These are phyloP conservation scores for Synergus japonicus DNA, from an alignment of 2,888 invertebrate species.

Conservation along the genomic window DNA sequence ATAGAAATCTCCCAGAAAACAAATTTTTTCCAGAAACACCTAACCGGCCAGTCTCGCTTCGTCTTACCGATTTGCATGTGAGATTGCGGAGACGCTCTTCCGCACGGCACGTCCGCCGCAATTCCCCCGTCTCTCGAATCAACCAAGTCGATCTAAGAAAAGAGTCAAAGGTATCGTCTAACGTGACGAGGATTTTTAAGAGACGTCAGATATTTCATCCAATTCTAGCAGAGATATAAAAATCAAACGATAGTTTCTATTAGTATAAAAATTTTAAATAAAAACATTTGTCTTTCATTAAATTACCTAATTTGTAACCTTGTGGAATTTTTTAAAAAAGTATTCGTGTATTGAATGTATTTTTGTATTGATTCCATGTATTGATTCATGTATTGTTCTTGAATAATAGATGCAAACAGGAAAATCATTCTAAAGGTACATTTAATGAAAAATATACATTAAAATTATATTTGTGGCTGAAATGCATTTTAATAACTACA, in stretches of 20 bases:
- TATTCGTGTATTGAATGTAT: too few relatives aligned
- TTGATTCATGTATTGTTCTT: too few relatives aligned
- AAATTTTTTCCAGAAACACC: constrained; percentile 48
- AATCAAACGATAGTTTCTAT: neutral
- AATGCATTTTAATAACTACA: constrained; percentile 18
- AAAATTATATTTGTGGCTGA: constrained; percentile 1
- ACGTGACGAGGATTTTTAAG: constrained; percentile 66
- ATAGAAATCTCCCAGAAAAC: constrained; percentile 28
- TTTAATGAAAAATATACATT: neutral
- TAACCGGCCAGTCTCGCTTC: constrained; percentile 47
- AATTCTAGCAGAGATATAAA: neutral
- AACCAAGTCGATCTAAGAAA: constrained; percentile 53
- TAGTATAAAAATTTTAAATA: neutral
- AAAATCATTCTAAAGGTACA: too few relatives aligned
- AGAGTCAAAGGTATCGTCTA: constrained; percentile 62
- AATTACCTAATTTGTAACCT: too few relatives aligned
- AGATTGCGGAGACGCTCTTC: constrained; percentile 63
- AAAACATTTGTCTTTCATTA: too few relatives aligned
- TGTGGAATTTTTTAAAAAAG: too few relatives aligned
- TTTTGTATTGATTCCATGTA: too few relatives aligned
- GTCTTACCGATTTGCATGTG: constrained; percentile 63
- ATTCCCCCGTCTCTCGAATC: constrained; percentile 63
- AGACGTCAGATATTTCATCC: constrained; percentile 42
- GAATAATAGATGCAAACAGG: too few relatives aligned
- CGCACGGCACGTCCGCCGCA: constrained; percentile 61